phyloP scores from a whole-genome alignment of 2,797 vertebrate genomes.

The Myoxocephalus aenaeus region DNA sequence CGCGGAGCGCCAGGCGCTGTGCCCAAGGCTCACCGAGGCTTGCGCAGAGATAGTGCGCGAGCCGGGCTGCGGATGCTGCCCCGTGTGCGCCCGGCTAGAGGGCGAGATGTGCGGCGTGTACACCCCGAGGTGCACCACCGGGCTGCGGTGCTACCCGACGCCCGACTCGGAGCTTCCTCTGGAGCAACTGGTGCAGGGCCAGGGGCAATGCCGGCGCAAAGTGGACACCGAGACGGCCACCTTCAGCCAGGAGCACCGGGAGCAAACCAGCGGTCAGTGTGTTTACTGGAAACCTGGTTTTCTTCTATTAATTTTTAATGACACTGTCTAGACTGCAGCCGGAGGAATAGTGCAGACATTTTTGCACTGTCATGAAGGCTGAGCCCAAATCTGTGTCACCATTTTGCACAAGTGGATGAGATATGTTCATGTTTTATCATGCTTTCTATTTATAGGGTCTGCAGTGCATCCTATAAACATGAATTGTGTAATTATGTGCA shows the following conservation, averaged over 20 bases:
- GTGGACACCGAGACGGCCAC: conserved; percentile 85
- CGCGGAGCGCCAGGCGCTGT: conserved; percentile 88
- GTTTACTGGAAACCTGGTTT: conserved; percentile 57
- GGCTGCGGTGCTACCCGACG: conserved; percentile 93
- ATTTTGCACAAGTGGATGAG: conserved; percentile 1
- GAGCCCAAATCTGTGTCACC: conserved; percentile 19
- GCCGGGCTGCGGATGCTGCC: conserved; percentile 96
- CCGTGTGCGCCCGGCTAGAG: conserved; percentile 92
- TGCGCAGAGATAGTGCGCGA: conserved; percentile 95
- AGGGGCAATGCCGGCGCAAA: conserved; percentile 90
- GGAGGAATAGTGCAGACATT: conserved; percentile 34
- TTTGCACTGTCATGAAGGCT: conserved; percentile 61
- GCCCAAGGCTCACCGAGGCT: conserved; percentile 81
- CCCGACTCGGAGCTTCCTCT: conserved; percentile 93
- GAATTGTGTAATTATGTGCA: too few species aligned
- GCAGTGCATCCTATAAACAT: not conserved
- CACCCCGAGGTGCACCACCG: conserved; percentile 91
- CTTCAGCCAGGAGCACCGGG: conserved; percentile 84
- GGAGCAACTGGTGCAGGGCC: conserved; percentile 92
- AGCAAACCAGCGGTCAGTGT: conserved; percentile 86
- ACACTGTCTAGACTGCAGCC: conserved; percentile 74
- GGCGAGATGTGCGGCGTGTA: conserved; percentile 94
- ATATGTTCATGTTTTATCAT: not conserved
- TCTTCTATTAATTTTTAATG: conserved; percentile 72
- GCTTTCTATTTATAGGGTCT: not conserved